A percentile compares a stretch with the other conserved stretches of the same genome.
These are phyloP conservation scores for Tipula lateralis DNA, from an alignment of 2,888 invertebrate species.

Conservation along the genomic window DNA sequence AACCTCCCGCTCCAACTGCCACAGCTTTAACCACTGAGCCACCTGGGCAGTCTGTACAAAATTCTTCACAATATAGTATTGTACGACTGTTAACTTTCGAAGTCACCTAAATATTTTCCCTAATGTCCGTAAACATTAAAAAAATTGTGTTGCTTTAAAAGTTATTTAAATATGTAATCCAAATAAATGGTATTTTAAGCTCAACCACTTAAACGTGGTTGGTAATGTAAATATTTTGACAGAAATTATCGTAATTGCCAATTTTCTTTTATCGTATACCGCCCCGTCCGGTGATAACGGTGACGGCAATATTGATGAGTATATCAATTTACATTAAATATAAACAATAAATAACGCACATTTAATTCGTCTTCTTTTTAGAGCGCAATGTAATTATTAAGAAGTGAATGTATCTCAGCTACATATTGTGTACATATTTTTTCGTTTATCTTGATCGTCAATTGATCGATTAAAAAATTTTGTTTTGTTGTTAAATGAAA, in stretches of 20 bases:
- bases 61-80: too few species aligned
- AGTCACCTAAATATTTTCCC: too few species aligned
- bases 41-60: too few species aligned
- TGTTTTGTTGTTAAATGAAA: background rate
- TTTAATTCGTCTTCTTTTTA: background rate
- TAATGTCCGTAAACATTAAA: too few species aligned
- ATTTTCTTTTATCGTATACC: background rate
- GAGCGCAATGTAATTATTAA: background rate
- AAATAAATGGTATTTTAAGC: background rate
- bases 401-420: background rate
- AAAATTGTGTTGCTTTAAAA: too few species aligned
- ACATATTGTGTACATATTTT: background rate
- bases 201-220: background rate
- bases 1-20: too few species aligned
- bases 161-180: background rate
- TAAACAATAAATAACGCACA: background rate
- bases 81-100: too few species aligned
- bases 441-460: background rate
- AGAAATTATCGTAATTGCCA: background rate
- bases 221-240: background rate
- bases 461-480: background rate
- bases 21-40: too few species aligned
- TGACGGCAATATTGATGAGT: background rate
- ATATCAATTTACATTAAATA: background rate
- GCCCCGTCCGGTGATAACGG: background rate